Conservation (phyloP, 2,888 invertebrate genomes). For the Oscheius sp. region DNA sequence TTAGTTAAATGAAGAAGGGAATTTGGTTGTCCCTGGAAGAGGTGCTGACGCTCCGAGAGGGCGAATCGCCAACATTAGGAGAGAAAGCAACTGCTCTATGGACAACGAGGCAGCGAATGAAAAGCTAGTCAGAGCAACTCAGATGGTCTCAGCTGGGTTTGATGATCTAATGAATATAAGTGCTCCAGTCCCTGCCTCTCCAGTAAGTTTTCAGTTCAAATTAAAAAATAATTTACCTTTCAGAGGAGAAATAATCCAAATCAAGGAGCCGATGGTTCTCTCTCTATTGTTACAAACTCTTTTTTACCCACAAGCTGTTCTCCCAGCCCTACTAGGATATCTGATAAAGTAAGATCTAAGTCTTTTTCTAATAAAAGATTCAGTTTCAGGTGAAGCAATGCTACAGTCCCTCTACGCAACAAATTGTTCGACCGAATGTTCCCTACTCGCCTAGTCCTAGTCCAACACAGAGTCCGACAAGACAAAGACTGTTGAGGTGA, state of each 20-base stretch:
- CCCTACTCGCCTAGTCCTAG: conserved; percentile 64
- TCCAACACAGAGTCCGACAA: conserved; percentile 50
- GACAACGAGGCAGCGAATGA: conserved; percentile 62
- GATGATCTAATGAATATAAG: conserved; percentile 59
- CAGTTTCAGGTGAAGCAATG: conserved; percentile 53
- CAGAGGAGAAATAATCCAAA: background rate
- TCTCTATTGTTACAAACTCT: conserved; percentile 67
- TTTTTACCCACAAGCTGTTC: conserved; percentile 65
- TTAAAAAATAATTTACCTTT: background rate
- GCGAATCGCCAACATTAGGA: conserved; percentile 62
- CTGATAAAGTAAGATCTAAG: conserved; percentile 25
- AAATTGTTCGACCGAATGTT: conserved; percentile 66
- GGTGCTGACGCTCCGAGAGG: conserved; percentile 48
- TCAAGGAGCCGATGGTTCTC: conserved; percentile 51
- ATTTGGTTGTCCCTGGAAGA: conserved; percentile 32
- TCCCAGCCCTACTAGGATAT: conserved; percentile 62
- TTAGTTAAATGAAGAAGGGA: conserved; percentile 37
- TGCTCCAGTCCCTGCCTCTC: conserved; percentile 23
- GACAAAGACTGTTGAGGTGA: conserved; percentile 36
- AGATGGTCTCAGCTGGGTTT: conserved; percentile 61
- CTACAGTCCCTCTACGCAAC: conserved; percentile 68
- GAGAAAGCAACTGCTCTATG: conserved; percentile 63
- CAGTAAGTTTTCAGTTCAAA: conserved; percentile 1
- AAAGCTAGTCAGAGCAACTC: conserved; percentile 58
- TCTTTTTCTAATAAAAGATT: background rate